Conservation (phyloP, 2,113 vertebrate species). For the Etheostoma cragini region DNA sequence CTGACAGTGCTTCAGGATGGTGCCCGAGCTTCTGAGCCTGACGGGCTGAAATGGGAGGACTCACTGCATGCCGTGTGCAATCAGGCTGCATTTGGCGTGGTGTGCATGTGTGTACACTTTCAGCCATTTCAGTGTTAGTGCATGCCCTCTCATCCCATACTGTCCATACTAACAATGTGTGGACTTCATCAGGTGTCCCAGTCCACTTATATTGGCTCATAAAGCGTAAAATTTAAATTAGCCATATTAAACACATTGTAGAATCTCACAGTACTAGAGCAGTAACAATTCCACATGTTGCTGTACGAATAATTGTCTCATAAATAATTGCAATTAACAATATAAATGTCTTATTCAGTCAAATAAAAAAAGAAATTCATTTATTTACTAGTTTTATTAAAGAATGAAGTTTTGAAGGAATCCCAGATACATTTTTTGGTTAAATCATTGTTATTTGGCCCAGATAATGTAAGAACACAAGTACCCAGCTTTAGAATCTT, state of each 20-base stretch:
- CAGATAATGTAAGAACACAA: too few relatives aligned
- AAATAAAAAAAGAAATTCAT: too few relatives aligned
- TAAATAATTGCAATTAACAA: too few relatives aligned
- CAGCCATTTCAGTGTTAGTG: constrained; percentile 54
- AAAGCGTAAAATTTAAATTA: not conserved
- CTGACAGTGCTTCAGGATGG: constrained; percentile 38
- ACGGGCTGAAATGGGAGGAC: constrained; percentile 38
- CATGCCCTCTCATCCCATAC: constrained; percentile 58
- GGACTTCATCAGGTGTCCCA: constrained; percentile 19
- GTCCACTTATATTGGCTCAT: not conserved
- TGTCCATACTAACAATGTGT: constrained; percentile 33
- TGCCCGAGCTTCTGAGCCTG: constrained; percentile 47
- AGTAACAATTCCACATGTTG: too few relatives aligned
- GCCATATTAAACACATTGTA: not conserved
- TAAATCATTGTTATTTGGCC: too few relatives aligned
- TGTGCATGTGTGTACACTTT: constrained; percentile 44
- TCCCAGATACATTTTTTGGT: too few relatives aligned
- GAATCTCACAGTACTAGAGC: not conserved
- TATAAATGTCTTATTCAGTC: too few relatives aligned
- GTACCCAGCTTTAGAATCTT: too few relatives aligned
- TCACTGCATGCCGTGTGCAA: constrained; percentile 65
- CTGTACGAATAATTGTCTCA: too few relatives aligned
- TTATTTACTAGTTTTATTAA: too few relatives aligned
- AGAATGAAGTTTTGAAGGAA: too few relatives aligned
- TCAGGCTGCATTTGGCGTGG: constrained; percentile 57